Conservation (phyloP, 30 jellyfish, hydroid and myxozoan species). For the Hydra vulgaris region DNA sequence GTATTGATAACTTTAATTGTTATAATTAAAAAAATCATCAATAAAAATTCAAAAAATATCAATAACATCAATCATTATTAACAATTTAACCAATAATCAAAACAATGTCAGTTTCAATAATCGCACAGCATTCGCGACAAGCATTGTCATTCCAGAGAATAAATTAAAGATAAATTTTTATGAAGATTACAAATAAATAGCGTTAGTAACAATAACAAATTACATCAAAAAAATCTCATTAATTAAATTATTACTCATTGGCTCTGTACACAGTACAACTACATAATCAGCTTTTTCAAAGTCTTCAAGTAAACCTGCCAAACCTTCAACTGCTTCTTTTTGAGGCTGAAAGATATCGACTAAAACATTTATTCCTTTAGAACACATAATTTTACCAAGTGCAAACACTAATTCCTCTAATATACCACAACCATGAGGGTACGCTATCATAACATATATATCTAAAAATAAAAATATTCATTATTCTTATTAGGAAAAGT, state of each 20-base stretch:
- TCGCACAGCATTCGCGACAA: too few relatives aligned
- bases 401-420: conserved; percentile 11
- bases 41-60: too few relatives aligned
- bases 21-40: too few relatives aligned
- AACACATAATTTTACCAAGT: conserved; percentile 5
- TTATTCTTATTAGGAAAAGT: too few relatives aligned
- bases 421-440: conserved; percentile 25
- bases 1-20: background rate
- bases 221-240: too few relatives aligned
- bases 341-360: conserved; percentile 12
- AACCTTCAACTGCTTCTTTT: conserved; percentile 7
- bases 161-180: too few relatives aligned
- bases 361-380: conserved; percentile 10
- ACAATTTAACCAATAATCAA: too few relatives aligned
- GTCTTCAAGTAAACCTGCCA: conserved; percentile 2
- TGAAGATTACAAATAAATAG: too few relatives aligned
- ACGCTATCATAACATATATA: conserved; percentile 5
- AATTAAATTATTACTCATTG: conserved; percentile 6
- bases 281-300: conserved; percentile 21
- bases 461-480: background rate
- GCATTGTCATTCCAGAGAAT: too few relatives aligned
- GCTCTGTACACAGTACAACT: conserved; percentile 12
- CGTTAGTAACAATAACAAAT: too few relatives aligned
- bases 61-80: too few relatives aligned
- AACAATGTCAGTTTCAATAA: too few relatives aligned